phyloP scores from a whole-genome alignment of 2,113 vertebrate genomes.

The Spheniscus mendiculus region DNA sequence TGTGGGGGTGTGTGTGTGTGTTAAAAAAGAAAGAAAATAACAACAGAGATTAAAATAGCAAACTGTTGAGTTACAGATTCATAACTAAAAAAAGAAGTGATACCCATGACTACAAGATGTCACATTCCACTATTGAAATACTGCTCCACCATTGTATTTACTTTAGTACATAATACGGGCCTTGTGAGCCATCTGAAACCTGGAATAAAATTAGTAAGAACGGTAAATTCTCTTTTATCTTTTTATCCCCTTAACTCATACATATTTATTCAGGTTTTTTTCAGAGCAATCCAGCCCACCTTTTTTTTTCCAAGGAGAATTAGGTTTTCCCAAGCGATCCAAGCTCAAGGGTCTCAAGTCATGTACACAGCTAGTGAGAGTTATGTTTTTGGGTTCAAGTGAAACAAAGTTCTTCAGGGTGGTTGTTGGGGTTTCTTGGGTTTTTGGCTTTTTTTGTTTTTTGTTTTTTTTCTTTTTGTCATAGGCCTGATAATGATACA shows the following conservation, averaged over 20 bases:
- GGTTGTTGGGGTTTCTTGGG: background rate
- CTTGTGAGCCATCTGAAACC: background rate
- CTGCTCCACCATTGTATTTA: background rate
- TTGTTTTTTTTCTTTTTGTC: background rate
- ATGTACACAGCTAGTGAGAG: background rate
- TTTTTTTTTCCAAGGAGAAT: background rate
- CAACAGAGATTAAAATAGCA: background rate
- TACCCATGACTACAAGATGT: background rate
- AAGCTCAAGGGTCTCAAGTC: background rate
- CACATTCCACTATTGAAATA: background rate
- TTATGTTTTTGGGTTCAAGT: background rate
- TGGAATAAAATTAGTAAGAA: background rate
- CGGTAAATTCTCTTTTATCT: background rate
- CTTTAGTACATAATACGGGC: background rate
- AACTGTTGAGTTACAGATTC: background rate
- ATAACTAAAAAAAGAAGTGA: background rate
- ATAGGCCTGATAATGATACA: background rate
- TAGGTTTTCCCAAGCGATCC: background rate
- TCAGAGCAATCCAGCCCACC: background rate
- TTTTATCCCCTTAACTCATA: background rate
- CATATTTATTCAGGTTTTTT: background rate
- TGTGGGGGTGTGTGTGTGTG: accelerated
- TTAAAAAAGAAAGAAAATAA: background rate
- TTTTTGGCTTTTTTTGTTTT: background rate
- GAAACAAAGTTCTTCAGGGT: background rate